Base-by-base conservation (phyloP, 2,113 vertebrate genomes). In the Perca flavescens region DNA sequence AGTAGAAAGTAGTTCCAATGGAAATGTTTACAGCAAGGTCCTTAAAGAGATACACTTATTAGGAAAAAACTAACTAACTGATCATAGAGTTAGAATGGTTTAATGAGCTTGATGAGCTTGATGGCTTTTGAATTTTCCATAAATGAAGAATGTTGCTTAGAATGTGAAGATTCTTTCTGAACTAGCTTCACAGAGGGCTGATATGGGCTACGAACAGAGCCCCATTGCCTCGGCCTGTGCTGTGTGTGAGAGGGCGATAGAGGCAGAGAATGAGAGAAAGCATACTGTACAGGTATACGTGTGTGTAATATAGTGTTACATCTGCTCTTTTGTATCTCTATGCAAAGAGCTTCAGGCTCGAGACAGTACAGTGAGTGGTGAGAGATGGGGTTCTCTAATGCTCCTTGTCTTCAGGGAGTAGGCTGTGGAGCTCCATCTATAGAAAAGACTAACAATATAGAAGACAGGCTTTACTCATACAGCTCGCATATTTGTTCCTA, bases 291-390 rank as follows among this genome's bases (percentile, higher is more conserved):
- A 88, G 84, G 88, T 91, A 90, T 93, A 77, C 25, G 83, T 86
- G 81, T 91, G 88, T 75, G 64, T n/a, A 49, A 63, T 80, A 83
- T 90, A 82, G 79, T 82, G 79, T 92, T 91, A 89, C 87, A 89
- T 82, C 61, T 80, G 71, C 66, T 86, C 80, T 79, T 90, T 91
- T 92, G 86, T 88, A 13, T 83, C 43, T 77, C 50, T 28, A n/a
- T 54, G 79, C 65, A 77, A 70, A 46, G 70, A 61, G 68, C 86
- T 88, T 16, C 64, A 57, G 65, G 78, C 89, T 81, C 0, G 7
- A 56, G 83, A 82, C 19, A 8, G 50, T 63, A 64, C 43, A 52
- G 49, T 56, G 75, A 89, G 84, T 75, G 72, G 46, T 21, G 84
- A 81, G 60, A 91, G 88, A 73, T 21, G 12, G 58, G 82, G 74